Conservation (phyloP, 92 coral and sea anemone genomes). For the Bergia sp. region DNA sequence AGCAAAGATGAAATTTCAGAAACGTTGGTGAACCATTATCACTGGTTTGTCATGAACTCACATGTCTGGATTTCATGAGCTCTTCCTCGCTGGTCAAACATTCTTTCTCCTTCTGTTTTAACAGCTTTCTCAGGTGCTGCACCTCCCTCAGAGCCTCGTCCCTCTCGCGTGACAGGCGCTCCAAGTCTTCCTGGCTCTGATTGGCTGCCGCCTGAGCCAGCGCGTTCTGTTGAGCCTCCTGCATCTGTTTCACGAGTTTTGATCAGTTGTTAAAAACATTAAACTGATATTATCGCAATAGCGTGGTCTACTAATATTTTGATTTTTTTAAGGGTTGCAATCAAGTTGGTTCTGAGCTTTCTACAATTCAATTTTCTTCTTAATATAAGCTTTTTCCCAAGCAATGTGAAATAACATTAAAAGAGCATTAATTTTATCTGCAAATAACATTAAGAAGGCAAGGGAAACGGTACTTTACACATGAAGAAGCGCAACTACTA, state of each 20-base stretch:
- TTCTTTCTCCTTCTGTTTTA: conserved; percentile 76
- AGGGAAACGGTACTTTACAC: no score
- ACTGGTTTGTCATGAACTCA: background rate
- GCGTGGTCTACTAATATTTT: no score
- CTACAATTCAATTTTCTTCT: no score
- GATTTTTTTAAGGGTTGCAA: no score
- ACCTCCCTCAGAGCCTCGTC: conserved; percentile 94
- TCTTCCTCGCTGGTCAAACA: conserved; percentile 75
- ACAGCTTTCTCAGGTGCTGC: conserved; percentile 67
- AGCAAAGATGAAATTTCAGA: background rate
- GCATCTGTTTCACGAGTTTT: conserved; percentile 51
- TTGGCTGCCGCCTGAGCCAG: conserved; percentile 57
- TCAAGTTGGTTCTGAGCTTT: no score
- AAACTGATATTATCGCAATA: no score
- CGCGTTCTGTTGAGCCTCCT: conserved; percentile 63
- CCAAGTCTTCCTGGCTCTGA: conserved; percentile 76
- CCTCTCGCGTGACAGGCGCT: conserved; percentile 74
- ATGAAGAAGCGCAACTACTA: no score
- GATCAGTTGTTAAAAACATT: no score
- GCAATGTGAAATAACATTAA: no score
- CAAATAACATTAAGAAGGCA: no score
- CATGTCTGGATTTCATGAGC: conserved; percentile 73
- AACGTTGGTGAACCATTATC: background rate
- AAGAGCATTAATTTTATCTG: no score
- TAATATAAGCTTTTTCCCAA: no score